Evolutionary conservation across 2,888 invertebrate genomes (phyloP).

Genomic region (Eulithis testata): DNA sequence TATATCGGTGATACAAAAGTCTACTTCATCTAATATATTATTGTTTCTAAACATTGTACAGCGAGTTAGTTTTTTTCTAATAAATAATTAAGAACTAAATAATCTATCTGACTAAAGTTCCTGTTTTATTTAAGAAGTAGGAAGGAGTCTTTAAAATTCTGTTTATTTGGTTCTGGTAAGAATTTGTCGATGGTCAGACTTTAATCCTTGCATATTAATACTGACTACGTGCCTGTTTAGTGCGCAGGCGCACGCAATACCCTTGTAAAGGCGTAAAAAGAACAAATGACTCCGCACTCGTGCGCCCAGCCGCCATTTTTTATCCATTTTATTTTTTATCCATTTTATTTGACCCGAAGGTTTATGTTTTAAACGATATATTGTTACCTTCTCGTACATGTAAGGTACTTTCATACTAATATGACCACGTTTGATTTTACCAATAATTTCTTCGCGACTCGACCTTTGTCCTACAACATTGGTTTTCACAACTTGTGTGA

Average conservation of each 20-base stretch:
- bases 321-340: conserved; percentile 51
- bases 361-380: conserved; percentile 49
- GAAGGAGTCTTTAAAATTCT: too few species aligned
- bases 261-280: conserved; percentile 52
- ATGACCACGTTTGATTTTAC: too few species aligned
- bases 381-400: conserved; percentile 3
- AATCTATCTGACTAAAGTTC: too few species aligned
- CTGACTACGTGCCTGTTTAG: conserved; percentile 17
- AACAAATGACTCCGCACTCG: conserved; percentile 51
- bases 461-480: neutral
- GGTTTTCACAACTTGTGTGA: conserved; percentile 34
- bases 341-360: conserved; percentile 46
- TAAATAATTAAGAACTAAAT: too few species aligned
- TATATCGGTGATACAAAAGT: too few species aligned
- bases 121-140: too few species aligned
- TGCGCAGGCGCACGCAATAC: conserved; percentile 43
- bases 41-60: too few species aligned
- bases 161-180: too few species aligned
- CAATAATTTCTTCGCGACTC: neutral
- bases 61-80: too few species aligned
- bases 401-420: conserved; percentile 10
- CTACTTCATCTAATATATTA: too few species aligned
- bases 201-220: neutral
- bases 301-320: conserved; percentile 54
- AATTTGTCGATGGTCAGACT: too few species aligned